Percentiles rank a stretch among this genome's conserved stretches.
Conservation (phyloP, 2,888 invertebrate genomes). For the Sipha maydis region DNA sequence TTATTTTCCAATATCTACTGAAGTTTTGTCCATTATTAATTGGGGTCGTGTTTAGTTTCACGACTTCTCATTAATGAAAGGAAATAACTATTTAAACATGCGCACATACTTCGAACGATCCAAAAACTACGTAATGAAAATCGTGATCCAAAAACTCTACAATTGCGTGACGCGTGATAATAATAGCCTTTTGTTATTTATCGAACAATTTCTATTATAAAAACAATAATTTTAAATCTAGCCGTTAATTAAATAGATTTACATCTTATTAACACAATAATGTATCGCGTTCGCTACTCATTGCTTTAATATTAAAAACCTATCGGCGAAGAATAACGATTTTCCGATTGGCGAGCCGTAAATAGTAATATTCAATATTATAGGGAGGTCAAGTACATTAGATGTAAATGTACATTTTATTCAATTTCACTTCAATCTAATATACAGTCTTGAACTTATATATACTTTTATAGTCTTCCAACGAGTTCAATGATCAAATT, state of each 20-base stretch:
- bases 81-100: slow-evolving; percentile 30
- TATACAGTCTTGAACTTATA: not conserved
- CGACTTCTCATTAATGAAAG: slow-evolving; percentile 23
- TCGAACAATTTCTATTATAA: slow-evolving; percentile 6
- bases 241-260: slow-evolving; percentile 28
- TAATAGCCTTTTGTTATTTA: slow-evolving; percentile 19
- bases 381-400: not conserved
- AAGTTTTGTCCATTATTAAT: slow-evolving; percentile 27
- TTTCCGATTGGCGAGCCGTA: not conserved
- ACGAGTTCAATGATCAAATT: slow-evolving; percentile 34
- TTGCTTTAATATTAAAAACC: not conserved
- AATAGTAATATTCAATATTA: not conserved
- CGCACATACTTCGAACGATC: not conserved
- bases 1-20: not conserved
- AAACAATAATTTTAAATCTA: slow-evolving; percentile 1
- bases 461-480: slow-evolving; percentile 4
- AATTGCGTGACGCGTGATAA: slow-evolving; percentile 24
- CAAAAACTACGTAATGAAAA: slow-evolving; percentile 25
- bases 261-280: not conserved
- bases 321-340: not conserved
- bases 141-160: slow-evolving; percentile 41
- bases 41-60: slow-evolving; percentile 18
- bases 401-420: slow-evolving; percentile 31
- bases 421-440: slow-evolving; percentile 29
- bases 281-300: not conserved